Evolutionary conservation across 2,113 vertebrate genomes (phyloP).

Genomic region (Rattus norvegicus): GRCr8 NC_086032.1:85192501-85193000

Average conservation of each 20-base stretch:
- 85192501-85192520: not conserved
- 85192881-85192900: not conserved
- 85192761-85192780: not conserved
- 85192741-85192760: not conserved
- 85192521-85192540: constrained; percentile 13
- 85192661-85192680: constrained; percentile 97
- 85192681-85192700: constrained; percentile 99
- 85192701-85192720: constrained; percentile 95
- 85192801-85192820: not conserved
- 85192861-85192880: not conserved
- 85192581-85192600: not conserved
- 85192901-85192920: not conserved
- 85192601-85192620: constrained; percentile 97
- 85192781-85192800: not conserved
- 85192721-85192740: constrained; percentile 51
- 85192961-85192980: not conserved
- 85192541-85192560: not conserved
- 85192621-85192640: constrained; percentile 97
- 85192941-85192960: not conserved
- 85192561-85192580: not conserved
- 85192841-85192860: not conserved
- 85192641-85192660: constrained; percentile 97
- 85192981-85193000: not conserved
- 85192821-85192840: not conserved
- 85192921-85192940: not conserved